Evolutionary conservation across 2,888 invertebrate species (phyloP), one percentile per base, ranked within the genome.

Genomic region (Drosophila picticornis): DNA sequence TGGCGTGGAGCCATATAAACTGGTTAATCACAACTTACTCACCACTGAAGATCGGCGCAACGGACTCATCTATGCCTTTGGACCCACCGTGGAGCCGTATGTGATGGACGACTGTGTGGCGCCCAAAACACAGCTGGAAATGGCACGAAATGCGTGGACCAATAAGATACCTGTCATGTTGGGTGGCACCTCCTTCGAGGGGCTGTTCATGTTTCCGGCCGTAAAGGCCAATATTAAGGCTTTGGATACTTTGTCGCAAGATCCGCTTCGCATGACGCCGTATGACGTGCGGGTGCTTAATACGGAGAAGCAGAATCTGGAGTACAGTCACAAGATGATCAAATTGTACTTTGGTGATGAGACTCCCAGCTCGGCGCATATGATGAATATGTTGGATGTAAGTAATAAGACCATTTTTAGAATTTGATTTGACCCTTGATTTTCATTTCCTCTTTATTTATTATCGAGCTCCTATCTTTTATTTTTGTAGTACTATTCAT

Each of bases 121-220:
- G 31, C 84, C 91, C 4, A 79, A 80, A 38, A 46, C 75, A 0
- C 93, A 91, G 10, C 34, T 90, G 13, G 81, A 92, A 53, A 90
- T 93, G 92, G 72, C 88, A 27, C 83, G 88, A 2, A 86, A 83
- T 4, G 86, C 91, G 0, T 93, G 93, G 93, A 77, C 88, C n/a
- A 91, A 92, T 70, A 59, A 82, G 0, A 75, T 93, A 53, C 93
- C 93, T 1, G 65, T 88, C 25, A 87, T 93, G 66, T 65, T 93
- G 40, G 92, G 93, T 2, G 92, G 91, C 0, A 90, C 84, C 4
- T 91, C 93, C 0, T 91, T 92, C 50, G 93, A 93, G 61, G 93
- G 93, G 0, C 81, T 92, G 0, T 83, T 92, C 4, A 85, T 91
- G 81, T 92, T 92, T 78, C 80, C 87, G 1, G 81, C 79, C 38